Percentiles rank a stretch among this genome's conserved stretches.
Evolutionary conservation across 2,113 vertebrate genomes (phyloP).

Genomic region (Arothron firmamentum): DNA sequence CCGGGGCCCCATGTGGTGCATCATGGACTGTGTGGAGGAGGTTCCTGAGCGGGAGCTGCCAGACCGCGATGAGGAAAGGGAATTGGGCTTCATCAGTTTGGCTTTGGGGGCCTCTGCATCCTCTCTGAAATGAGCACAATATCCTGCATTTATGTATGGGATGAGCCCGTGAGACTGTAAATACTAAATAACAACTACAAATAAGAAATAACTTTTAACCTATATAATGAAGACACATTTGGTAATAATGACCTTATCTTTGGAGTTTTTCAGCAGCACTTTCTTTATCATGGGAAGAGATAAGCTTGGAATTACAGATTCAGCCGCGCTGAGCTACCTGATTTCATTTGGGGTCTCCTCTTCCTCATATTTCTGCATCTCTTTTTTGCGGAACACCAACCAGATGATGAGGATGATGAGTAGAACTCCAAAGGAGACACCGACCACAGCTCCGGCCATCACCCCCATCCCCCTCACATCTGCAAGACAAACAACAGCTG

Average conservation of each 20-base stretch:
- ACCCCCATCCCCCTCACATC: constrained; percentile 82
- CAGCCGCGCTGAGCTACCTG: constrained; percentile 75
- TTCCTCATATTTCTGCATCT: constrained; percentile 95
- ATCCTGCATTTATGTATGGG: too few relatives aligned
- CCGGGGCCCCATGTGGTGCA: constrained; percentile 86
- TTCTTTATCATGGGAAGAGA: too few relatives aligned
- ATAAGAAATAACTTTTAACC: too few relatives aligned
- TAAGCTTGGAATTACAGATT: constrained; percentile 73
- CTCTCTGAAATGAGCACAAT: constrained; percentile 76
- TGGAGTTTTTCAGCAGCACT: too few relatives aligned
- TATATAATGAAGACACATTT: too few relatives aligned
- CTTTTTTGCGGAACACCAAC: constrained; percentile 89
- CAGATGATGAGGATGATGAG: constrained; percentile 86
- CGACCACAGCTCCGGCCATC: constrained; percentile 81
- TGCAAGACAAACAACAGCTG: constrained; percentile 37
- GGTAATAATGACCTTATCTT: constrained; percentile 63
- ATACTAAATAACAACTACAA: constrained; percentile 81
- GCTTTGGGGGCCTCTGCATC: constrained; percentile 96
- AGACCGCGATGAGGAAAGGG: constrained; percentile 89
- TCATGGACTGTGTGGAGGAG: constrained; percentile 94
- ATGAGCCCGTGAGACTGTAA: background rate
- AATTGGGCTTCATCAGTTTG: constrained; percentile 91
- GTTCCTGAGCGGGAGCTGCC: constrained; percentile 91
- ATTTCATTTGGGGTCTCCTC: constrained; percentile 98
- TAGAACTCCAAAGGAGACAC: constrained; percentile 81